Base-by-base conservation (phyloP, 2,113 vertebrate genomes). In the Spheniscus mendiculus region DNA sequence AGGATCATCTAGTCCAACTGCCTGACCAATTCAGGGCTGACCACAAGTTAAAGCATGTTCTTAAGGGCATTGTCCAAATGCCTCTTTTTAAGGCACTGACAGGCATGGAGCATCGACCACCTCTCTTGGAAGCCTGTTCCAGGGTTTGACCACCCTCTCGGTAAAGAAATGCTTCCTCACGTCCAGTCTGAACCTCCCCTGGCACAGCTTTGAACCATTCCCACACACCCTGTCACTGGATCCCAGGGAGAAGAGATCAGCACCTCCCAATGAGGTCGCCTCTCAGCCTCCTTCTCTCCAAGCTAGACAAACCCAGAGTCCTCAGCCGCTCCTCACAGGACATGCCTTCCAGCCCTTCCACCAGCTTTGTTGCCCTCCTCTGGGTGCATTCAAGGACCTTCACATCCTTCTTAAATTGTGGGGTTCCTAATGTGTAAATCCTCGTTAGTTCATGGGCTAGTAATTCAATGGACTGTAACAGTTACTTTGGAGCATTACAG, bases 201-300 rank as follows among this genome's bases (percentile, higher is more conserved):
- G 7, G 0, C 0, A 1, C 50, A 58, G 27, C 12, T 65, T 10
- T 59, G 38, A 47, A 10, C 10, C 36, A 15, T 26, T 45, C 14
- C 40, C 10, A 25, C 0, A 0, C 0, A 1, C 11, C 3, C 15
- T 44, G 4, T 32, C 3, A 0, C 40, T 40, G 30, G 19, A 6
- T 34, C 8, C 20, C 12, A 19, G 30, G 25, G 34, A 47, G 13
- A 44, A 45, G 49, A 71, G 61, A 2, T 38, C 50, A 25, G 58
- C 25, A 49, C 12, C 34, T 45, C 47, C 19, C 44, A 19, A 12
- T 12, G 44, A 52, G 17, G 22, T 59, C 1, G 1, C 10, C n/a
- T 12, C 19, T n/a, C 49, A 50, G 30, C 13, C 10, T 14, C 19
- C 30, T n/a, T 29, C 6, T 72, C 50, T 49, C 42, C 58, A 26